Conservation (phyloP, 1,140 invertebrate genomes). For the Bombyx mandarina region DNA sequence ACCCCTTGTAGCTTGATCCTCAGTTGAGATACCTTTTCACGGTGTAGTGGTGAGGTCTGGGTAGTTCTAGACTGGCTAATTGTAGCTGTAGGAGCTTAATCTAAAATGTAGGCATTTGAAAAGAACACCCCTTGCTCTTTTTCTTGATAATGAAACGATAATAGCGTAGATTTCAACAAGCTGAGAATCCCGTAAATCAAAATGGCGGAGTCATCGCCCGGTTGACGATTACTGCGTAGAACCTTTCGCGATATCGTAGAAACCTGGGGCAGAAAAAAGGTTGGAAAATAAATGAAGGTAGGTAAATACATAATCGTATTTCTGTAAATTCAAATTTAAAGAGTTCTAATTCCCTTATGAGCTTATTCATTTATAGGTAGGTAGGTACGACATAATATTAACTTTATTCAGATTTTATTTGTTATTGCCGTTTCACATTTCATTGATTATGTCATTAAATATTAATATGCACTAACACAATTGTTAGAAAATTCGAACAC, state of each 20-base stretch:
- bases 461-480: too few species aligned
- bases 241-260: constrained; percentile 12
- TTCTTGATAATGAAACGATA: constrained; percentile 3
- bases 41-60: constrained; percentile 30
- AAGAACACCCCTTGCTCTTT: too few species aligned
- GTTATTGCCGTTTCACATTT: too few species aligned
- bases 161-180: constrained; percentile 5
- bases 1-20: constrained; percentile 4
- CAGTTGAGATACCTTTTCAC: constrained; percentile 28
- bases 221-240: constrained; percentile 26
- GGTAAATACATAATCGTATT: constrained; percentile 20
- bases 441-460: too few species aligned
- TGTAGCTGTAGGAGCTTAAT: constrained; percentile 10
- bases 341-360: too few species aligned
- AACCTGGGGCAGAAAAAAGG: constrained; percentile 10
- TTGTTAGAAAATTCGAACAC: too few species aligned
- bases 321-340: constrained; percentile 3
- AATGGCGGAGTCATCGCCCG: constrained; percentile 50
- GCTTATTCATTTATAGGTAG: too few species aligned
- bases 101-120: constrained; percentile 14
- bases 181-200: constrained; percentile 14
- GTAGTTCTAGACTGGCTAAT: constrained; percentile 22
- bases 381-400: too few species aligned
- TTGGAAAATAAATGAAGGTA: constrained; percentile 39
- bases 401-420: too few species aligned